A percentile compares a stretch with the other conserved stretches of the same genome.
Evolutionary conservation across 2,888 invertebrate genomes (phyloP).

Genomic region (Lepidochrysops patricia): DNA sequence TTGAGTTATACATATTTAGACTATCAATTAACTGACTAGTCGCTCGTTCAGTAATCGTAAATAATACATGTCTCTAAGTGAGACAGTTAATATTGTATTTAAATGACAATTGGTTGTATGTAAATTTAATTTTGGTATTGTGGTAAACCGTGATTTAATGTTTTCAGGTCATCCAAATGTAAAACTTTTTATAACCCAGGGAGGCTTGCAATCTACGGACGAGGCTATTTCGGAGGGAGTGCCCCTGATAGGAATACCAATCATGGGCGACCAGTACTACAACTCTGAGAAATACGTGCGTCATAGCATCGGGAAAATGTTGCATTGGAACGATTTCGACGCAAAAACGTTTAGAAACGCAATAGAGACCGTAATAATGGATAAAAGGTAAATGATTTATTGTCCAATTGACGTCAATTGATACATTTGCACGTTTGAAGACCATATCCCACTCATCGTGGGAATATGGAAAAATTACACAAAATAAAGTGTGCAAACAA

Average conservation of each 20-base stretch:
- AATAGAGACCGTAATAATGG: conserved; percentile 28
- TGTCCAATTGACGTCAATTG: neutral
- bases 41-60: too few species aligned
- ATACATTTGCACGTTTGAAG: too few species aligned
- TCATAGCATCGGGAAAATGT: conserved; percentile 35
- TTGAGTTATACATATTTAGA: too few species aligned
- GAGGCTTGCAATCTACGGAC: conserved; percentile 53
- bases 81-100: neutral
- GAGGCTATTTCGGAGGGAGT: conserved; percentile 50
- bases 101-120: neutral
- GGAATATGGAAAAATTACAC: too few species aligned
- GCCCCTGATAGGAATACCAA: conserved; percentile 48
- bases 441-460: too few species aligned
- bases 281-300: conserved; percentile 39
- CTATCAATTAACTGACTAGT: too few species aligned
- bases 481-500: too few species aligned
- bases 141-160: neutral
- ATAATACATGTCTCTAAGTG: too few species aligned
- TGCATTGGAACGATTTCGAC: conserved; percentile 34
- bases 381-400: conserved; percentile 30
- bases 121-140: neutral
- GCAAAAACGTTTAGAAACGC: conserved; percentile 31
- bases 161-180: conserved; percentile 49
- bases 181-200: conserved; percentile 51
- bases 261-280: conserved; percentile 48